phyloP scores from a whole-genome alignment of 1,140 invertebrate genomes.

The Anadara kagoshimensis region DNA sequence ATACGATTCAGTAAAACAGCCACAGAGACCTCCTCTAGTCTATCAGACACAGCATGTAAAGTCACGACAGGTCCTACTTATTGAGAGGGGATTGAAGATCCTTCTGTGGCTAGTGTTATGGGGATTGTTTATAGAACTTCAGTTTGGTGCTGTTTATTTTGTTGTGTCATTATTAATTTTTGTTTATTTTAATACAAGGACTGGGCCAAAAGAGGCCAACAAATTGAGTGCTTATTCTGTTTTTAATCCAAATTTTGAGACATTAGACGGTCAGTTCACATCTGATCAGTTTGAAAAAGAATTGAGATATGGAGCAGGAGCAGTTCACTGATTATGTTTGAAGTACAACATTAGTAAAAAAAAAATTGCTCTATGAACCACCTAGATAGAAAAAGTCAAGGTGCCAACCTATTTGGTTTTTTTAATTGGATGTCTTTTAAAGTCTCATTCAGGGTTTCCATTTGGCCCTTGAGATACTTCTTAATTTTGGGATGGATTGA shows the following conservation, averaged over 20 bases:
- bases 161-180: constrained; percentile 85
- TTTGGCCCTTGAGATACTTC: too few relatives aligned
- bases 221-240: constrained; percentile 98
- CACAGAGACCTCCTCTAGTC: too few relatives aligned
- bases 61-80: not conserved
- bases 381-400: too few relatives aligned
- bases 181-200: constrained; percentile 89
- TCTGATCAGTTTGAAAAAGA: constrained; percentile 96
- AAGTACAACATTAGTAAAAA: too few relatives aligned
- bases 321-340: constrained; percentile 34
- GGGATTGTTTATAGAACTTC: constrained; percentile 82
- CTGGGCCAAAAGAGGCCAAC: constrained; percentile 74
- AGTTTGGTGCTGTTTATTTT: constrained; percentile 94
- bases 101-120: constrained; percentile 81
- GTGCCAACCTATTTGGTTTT: too few relatives aligned
- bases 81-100: constrained; percentile 58
- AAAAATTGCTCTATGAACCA: too few relatives aligned
- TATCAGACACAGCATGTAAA: too few relatives aligned
- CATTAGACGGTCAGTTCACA: constrained; percentile 93
- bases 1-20: too few relatives aligned
- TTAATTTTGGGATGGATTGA: too few relatives aligned
- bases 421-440: too few relatives aligned
- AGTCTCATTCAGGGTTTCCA: too few relatives aligned
- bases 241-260: constrained; percentile 95
- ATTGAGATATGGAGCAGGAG: constrained; percentile 74